Evolutionary conservation across 2,797 vertebrate species (phyloP).

Genomic region (Cuculus canorus): DNA sequence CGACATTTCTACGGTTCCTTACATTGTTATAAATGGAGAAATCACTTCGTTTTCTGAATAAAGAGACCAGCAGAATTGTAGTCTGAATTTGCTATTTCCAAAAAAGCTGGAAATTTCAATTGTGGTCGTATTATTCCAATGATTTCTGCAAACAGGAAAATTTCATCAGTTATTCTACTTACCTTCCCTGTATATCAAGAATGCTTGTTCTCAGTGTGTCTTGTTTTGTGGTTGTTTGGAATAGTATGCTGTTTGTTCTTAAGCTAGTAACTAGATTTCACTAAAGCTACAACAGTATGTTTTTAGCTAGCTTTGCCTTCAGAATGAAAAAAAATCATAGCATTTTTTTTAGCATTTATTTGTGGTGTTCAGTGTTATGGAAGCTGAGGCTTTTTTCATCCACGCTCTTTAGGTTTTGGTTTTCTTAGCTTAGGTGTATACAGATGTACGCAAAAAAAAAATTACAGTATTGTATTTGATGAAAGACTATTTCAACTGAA

Average conservation of each 20-base stretch:
- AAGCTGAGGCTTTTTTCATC: background rate
- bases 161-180: background rate
- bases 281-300: background rate
- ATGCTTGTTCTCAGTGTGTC: background rate
- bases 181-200: background rate
- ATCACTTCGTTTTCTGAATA: background rate
- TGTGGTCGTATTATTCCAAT: background rate
- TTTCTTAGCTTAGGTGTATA: background rate
- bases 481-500: background rate
- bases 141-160: background rate
- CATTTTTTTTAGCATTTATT: background rate
- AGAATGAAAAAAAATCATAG: background rate
- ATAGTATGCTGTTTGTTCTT: background rate
- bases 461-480: background rate
- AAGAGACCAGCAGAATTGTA: background rate
- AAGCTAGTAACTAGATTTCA: background rate
- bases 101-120: background rate
- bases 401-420: background rate
- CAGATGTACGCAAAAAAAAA: background rate
- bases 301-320: background rate
- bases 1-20: background rate
- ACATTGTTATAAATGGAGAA: background rate
- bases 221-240: background rate
- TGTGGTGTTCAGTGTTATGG: background rate
- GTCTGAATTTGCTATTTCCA: background rate